phyloP scores from a whole-genome alignment of 2,888 invertebrate species.

The Nephrotoma guestfalica region DNA sequence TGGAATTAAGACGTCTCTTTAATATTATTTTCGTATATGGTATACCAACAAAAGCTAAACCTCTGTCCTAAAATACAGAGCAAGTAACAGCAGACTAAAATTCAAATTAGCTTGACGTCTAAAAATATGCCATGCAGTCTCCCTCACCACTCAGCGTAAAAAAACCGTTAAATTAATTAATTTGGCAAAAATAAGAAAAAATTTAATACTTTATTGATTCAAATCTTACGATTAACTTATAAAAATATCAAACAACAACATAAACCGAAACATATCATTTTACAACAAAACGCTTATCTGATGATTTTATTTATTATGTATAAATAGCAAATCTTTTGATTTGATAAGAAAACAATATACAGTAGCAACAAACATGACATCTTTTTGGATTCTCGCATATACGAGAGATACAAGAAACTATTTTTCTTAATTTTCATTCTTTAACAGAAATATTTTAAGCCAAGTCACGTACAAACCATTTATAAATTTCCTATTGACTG shows the following conservation, averaged over 20 bases:
- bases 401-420: neutral
- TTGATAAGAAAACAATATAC: neutral
- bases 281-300: neutral
- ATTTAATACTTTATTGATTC: neutral
- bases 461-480: conserved; percentile 2
- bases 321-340: neutral
- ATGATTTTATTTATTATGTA: neutral
- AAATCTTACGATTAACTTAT: neutral
- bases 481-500: conserved; percentile 2
- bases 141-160: neutral
- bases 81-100: no score
- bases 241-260: neutral
- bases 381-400: neutral
- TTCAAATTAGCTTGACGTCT: neutral
- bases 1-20: no score
- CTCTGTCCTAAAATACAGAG: no score
- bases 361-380: neutral
- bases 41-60: no score
- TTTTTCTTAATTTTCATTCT: neutral
- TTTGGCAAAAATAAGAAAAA: neutral
- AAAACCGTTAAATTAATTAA: neutral
- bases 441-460: neutral
- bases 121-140: neutral
- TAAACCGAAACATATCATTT: neutral
- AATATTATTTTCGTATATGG: no score